These are phyloP conservation scores for Ammodytes dubius DNA, from an alignment of 2,113 vertebrate genomes.

Conservation along the genomic window DNA sequence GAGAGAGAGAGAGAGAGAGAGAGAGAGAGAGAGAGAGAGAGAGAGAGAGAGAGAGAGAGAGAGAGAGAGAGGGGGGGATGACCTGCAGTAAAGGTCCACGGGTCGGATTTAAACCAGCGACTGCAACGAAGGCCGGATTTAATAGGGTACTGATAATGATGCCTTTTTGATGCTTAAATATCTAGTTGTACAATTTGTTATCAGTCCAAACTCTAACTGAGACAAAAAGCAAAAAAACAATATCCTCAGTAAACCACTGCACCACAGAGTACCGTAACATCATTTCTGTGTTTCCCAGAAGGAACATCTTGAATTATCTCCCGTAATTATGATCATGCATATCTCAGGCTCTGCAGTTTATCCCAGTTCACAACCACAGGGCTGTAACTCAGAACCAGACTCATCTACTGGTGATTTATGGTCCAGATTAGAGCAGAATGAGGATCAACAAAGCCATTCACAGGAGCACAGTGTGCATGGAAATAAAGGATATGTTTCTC, in stretches of 20 bases:
- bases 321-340: constrained; percentile 51
- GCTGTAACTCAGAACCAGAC: constrained; percentile 47
- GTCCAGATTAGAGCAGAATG: constrained; percentile 45
- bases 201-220: neutral
- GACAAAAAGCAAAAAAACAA: neutral
- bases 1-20: no score
- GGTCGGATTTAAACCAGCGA: no score
- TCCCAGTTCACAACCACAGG: constrained; percentile 35
- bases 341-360: constrained; percentile 41
- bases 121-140: no score
- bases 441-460: constrained; percentile 40
- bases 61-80: no score
- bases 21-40: no score
- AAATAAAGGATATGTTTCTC: constrained; percentile 40
- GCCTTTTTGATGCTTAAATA: neutral
- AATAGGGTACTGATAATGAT: neutral
- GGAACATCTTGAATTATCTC: constrained; percentile 51
- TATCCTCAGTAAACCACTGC: neutral
- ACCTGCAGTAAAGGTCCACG: no score
- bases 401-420: constrained; percentile 58
- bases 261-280: neutral
- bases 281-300: constrained; percentile 22
- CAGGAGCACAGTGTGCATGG: constrained; percentile 19
- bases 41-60: no score
- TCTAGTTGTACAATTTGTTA: neutral